Evolutionary conservation across 53 echinoderm and acorn worm genomes (phyloP), one percentile per base, ranked within the genome.

Genomic region (Mesocentrotus franciscanus): DNA sequence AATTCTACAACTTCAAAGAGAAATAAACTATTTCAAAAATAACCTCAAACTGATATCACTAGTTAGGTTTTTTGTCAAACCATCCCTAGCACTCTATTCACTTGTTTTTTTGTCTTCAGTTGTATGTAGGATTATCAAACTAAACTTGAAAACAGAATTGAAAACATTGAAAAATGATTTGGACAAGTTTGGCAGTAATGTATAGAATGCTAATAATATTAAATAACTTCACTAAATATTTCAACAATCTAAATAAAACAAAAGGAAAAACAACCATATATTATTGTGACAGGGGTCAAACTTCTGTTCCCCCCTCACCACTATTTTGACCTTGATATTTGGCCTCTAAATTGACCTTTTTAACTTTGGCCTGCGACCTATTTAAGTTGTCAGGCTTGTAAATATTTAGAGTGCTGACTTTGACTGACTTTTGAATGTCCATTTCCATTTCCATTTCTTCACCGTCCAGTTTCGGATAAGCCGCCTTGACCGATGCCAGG

Each of bases 301-400:
- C 99, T 78, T 99, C 99, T 17, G 99, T 99, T n/a, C 99, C 99
- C 18, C 95, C 97, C 66, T 96, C 97, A n/a, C 39, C 84, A 1
- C 61, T 68, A 83, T 96, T 95, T 95, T 97, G 94, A 78, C 95
- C 87, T 55, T 94, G 85, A 68, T 96, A 94, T 93, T 97, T 97
- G 27, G 96, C 97, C 96, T 99, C 97, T 95, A 99, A 91, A 95
- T 99, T 99, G 72, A 99, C 98, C 96, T 98, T 97, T 97, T 98
- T 98, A 42, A 98, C 95, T 92, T 96, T 97, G 49, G 89, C 93
- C 91, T 97, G 97, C 68, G 95, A 39, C 92, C 94, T 97, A 92
- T 95, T 90, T 68, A 93, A 70, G 78, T 99, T 99, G 49, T 98
- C 97, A 56, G 92, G 92, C 90, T 99, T 98, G 92, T 97, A 61